phyloP scores from a whole-genome alignment of 2,888 invertebrate species.

The Scelioninae gen. 1 region DNA sequence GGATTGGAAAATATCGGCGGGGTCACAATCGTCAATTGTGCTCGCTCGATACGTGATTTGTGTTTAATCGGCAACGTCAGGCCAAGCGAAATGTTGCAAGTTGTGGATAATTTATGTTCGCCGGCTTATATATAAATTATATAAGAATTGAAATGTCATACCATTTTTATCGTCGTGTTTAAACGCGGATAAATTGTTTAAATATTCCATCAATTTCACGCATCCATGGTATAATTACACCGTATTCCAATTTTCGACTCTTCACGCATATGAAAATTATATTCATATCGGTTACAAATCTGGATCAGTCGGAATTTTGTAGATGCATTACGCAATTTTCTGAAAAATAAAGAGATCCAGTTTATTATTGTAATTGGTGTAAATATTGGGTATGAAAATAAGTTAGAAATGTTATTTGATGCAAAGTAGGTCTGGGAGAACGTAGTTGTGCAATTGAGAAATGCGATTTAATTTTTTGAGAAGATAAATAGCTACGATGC shows the following conservation, averaged over 20 bases:
- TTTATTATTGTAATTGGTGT: no score
- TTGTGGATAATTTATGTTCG: slow-evolving; percentile 56
- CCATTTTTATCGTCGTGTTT: slow-evolving; percentile 20
- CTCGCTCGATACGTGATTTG: slow-evolving; percentile 62
- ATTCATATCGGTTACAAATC: no score
- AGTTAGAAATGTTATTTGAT: slow-evolving; percentile 3
- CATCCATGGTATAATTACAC: no score
- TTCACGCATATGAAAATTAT: no score
- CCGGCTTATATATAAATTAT: slow-evolving; percentile 63
- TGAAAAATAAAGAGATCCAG: no score
- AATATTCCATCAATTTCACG: no score
- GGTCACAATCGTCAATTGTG: slow-evolving; percentile 64
- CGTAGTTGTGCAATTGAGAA: slow-evolving; percentile 27
- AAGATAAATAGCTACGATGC: slow-evolving; percentile 43
- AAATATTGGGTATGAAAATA: no score
- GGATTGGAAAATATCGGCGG: slow-evolving; percentile 50
- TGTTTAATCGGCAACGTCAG: slow-evolving; percentile 50
- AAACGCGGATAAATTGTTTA: slow-evolving; percentile 32
- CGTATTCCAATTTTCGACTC: no score
- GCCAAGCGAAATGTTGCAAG: slow-evolving; percentile 63
- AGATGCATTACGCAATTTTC: no score
- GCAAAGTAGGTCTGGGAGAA: slow-evolving; percentile 36
- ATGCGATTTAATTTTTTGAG: slow-evolving; percentile 39
- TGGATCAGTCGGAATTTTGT: no score
- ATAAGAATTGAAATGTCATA: slow-evolving; percentile 66